phyloP scores from a whole-genome alignment of 30 jellyfish, hydroid and myxozoan species.

The Turritopsis dohrnii region DNA sequence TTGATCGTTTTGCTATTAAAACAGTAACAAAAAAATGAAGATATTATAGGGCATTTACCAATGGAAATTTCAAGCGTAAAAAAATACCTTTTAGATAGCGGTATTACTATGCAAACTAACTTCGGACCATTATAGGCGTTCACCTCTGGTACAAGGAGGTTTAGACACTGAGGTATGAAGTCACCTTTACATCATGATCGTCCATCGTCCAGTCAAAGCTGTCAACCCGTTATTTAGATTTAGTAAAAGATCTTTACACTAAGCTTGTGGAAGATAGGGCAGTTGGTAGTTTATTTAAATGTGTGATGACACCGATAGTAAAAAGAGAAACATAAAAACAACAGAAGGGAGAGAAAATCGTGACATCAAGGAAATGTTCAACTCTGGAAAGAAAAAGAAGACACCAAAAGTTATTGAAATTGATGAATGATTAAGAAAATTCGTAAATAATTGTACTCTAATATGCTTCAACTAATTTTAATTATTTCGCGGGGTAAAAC shows the following conservation, averaged over 20 bases:
- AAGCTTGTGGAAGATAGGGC: constrained; percentile 14
- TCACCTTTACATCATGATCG: constrained; percentile 7
- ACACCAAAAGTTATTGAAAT: background rate
- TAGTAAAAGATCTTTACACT: too few relatives aligned
- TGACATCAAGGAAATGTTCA: constrained; percentile 7
- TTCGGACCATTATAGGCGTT: constrained; percentile 12
- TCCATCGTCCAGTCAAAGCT: constrained; percentile 5
- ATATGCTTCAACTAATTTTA: constrained; percentile 6
- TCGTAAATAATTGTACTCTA: background rate
- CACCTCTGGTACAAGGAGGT: constrained; percentile 12
- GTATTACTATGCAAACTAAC: constrained; percentile 4
- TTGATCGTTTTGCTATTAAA: background rate
- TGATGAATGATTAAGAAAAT: constrained; percentile 1
- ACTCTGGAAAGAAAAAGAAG: constrained; percentile 5
- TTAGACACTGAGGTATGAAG: background rate
- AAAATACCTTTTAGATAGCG: constrained; percentile 1
- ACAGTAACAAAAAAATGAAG: constrained; percentile 1
- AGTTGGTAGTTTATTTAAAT: constrained; percentile 6
- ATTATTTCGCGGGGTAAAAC: background rate
- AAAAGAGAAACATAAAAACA: background rate
- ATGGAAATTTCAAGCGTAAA: background rate
- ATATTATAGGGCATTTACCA: constrained; percentile 9
- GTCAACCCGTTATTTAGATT: too few relatives aligned
- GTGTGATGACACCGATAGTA: constrained; percentile 6
- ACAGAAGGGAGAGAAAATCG: too few relatives aligned